A percentile compares a stretch with the other conserved stretches of the same genome.
phyloP scores from a whole-genome alignment of 2,797 vertebrate genomes.

The Mergus octosetaceus region DNA sequence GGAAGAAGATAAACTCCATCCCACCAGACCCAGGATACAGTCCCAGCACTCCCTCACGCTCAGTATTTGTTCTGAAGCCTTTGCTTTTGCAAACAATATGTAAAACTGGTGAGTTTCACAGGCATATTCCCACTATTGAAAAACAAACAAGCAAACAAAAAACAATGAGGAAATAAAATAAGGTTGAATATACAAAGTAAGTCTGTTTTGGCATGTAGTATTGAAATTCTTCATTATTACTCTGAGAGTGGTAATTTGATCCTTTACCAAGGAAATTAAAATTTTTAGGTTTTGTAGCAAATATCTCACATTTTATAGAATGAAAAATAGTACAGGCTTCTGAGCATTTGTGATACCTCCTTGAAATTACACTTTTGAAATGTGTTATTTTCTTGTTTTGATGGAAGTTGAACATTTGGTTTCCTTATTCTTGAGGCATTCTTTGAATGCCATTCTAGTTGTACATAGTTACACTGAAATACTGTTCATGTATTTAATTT shows the following conservation, averaged over 20 bases:
- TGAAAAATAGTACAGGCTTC: background rate
- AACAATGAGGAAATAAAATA: background rate
- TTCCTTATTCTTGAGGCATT: constrained; percentile 29
- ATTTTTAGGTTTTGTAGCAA: constrained; percentile 35
- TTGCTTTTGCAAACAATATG: background rate
- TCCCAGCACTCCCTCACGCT: background rate
- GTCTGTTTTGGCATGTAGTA: constrained; percentile 22
- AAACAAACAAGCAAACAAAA: background rate
- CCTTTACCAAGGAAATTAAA: constrained; percentile 15
- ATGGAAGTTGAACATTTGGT: constrained; percentile 35
- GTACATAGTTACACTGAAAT: constrained; percentile 21
- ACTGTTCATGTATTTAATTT: constrained; percentile 33
- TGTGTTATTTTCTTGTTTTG: constrained; percentile 65
- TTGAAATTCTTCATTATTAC: background rate
- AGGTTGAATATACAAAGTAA: background rate
- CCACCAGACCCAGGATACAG: background rate
- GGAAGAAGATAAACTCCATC: background rate
- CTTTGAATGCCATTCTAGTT: constrained; percentile 23
- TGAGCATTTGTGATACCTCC: constrained; percentile 23
- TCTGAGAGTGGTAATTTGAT: constrained; percentile 22
- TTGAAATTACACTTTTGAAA: constrained; percentile 44
- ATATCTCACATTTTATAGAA: background rate
- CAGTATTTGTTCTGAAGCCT: background rate
- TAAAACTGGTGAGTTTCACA: background rate
- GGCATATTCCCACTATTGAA: background rate